Percentiles rank a stretch among this genome's conserved stretches.
Conservation (phyloP, 2,113 vertebrate genomes). For the Microcebus lehilahytsara region DNA sequence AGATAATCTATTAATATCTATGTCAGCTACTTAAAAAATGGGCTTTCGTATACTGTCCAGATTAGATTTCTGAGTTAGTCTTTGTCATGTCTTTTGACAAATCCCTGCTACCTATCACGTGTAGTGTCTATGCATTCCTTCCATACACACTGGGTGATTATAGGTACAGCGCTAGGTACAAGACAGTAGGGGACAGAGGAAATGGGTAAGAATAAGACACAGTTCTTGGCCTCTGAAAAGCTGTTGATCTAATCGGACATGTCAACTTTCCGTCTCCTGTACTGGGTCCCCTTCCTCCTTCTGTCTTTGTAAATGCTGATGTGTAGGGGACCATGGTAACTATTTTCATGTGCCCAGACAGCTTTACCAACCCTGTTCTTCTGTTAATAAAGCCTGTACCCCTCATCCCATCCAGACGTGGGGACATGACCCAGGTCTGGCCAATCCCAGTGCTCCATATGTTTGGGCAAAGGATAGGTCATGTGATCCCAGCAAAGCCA, state of each 20-base stretch:
- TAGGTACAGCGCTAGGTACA: neutral
- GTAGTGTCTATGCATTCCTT: neutral
- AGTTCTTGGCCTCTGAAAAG: slow-evolving; percentile 20
- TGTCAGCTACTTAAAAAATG: neutral
- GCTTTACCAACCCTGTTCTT: neutral
- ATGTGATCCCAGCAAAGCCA: neutral
- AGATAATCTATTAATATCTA: slow-evolving; percentile 49
- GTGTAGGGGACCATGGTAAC: neutral
- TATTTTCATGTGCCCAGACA: neutral
- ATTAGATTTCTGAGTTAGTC: slow-evolving; percentile 5
- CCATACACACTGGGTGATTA: neutral
- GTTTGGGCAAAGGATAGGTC: neutral
- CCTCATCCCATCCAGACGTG: neutral
- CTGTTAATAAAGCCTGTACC: neutral
- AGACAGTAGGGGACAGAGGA: neutral
- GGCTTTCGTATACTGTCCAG: slow-evolving; percentile 45
- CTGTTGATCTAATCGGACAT: neutral
- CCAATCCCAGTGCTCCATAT: neutral
- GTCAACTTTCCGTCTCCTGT: neutral
- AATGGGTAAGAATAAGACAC: neutral
- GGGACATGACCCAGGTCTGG: neutral
- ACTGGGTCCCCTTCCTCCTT: neutral
- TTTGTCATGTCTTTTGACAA: slow-evolving; percentile 41
- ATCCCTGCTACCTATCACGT: neutral
- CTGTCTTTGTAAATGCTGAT: neutral